Percentiles rank a stretch among this genome's conserved stretches.
phyloP scores from a whole-genome alignment of 2,888 invertebrate genomes.

The Nematopogon swammerdamellus region DNA sequence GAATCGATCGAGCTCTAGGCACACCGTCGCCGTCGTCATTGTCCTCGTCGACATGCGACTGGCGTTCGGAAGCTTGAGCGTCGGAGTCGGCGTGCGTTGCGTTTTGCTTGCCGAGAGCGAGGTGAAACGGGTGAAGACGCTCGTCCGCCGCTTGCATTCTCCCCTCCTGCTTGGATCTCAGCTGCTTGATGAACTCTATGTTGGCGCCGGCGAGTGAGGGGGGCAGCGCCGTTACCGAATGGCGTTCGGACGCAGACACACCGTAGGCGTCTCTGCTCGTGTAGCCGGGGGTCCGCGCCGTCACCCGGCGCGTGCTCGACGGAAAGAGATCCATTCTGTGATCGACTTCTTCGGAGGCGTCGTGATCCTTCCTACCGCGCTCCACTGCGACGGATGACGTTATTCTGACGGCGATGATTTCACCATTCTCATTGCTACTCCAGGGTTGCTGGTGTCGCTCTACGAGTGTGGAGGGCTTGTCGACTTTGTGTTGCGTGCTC shows the following conservation, averaged over 20 bases:
- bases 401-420: conserved; percentile 54
- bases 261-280: neutral
- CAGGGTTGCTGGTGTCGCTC: neutral
- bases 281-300: neutral
- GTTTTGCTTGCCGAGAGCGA: conserved; percentile 48
- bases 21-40: neutral
- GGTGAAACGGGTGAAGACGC: conserved; percentile 40
- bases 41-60: conserved; percentile 11
- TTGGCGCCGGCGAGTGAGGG: conserved; percentile 43
- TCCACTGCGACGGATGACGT: conserved; percentile 60
- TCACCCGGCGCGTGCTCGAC: neutral
- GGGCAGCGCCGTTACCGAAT: conserved; percentile 27
- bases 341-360: neutral
- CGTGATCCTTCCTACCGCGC: conserved; percentile 26
- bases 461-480: neutral
- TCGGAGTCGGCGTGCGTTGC: conserved; percentile 20
- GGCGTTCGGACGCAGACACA: neutral
- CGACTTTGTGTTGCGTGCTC: neutral
- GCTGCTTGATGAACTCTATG: conserved; percentile 45
- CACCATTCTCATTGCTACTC: conserved; percentile 29
- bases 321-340: neutral
- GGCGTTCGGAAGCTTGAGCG: conserved; percentile 20
- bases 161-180: conserved; percentile 38
- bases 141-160: conserved; percentile 25
- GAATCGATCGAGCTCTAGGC: neutral